Base-by-base conservation (phyloP, 37 sponge, comb jelly and placozoan species). In the Cladorhizidae sp. region DNA sequence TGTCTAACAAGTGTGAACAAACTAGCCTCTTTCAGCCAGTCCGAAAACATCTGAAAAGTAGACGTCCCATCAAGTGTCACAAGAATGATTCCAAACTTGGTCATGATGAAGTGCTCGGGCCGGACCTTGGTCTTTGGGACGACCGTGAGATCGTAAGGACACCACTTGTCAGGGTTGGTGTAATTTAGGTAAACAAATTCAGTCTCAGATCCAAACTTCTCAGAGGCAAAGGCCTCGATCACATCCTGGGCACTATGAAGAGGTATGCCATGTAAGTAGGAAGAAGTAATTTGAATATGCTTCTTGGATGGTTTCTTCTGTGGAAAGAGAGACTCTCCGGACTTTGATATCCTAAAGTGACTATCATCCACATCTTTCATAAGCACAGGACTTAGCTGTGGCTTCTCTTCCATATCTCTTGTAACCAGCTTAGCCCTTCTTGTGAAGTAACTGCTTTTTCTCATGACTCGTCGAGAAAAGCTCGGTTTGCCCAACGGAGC, bases 31-130 rank as follows among this genome's bases (percentile, higher is more conserved):
- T 82, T 78, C 35, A 80, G 64, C 96, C 96, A 95, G 2, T 83
- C 91, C 8, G 90, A 87, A 77, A 95, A 92, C 22, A 70, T 86
- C 26, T 79, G 86, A 31, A 74, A 70, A 40, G 86, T 90, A 45
- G 80, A 77, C 20, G 35, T 51, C 0, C 85, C 87, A 79, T 92
- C 94, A 1, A 85, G 77, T 36, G 89, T 68, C 11, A 92, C 80
- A 37, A 77, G 79, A 32, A 89, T 67, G 67, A 95, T 73, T 17
- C 96, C 96, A 92, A 92, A 95, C n/a, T 84, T 73, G 25, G 96
- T 89, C 25, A 87, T 71, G 32, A 92, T 72, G 70, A 81, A 95
- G 64, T 92, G 87, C 29, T 92, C 94, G 15, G 90, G 83, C 11
- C 83, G 23, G 20, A 70, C 82, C 35, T 72, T 58, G 8, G 67